Base-by-base conservation (phyloP, 2,113 vertebrate species). In the Oreochromis spilurus region DNA sequence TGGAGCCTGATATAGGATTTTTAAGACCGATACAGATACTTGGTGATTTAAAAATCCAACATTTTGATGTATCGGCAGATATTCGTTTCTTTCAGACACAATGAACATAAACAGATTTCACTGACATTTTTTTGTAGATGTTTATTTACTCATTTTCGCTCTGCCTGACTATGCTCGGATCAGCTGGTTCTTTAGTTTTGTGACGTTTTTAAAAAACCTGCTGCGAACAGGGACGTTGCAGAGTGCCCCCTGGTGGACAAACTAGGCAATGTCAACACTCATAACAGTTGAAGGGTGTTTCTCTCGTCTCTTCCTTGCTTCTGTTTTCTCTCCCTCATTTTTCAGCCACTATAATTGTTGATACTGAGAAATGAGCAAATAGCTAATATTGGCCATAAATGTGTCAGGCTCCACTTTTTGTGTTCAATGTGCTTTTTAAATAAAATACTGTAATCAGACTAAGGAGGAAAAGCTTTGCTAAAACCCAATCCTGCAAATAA, bases 241-340 rank as follows among this genome's bases (percentile, higher is more conserved):
- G 65, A 70, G 65, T 24, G 38, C 65, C 13, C 65, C 2, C 65
- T 70, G 38, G n/a, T 24, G 65, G 38, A 70, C 38, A 43, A 70
- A 24, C 38, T 70, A 24, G n/a, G 7, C 1, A 0, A 70, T 0
- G 38, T 70, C 38, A 70, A 43, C 4, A 0, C 65, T 2, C 2
- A 24, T 43, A 70, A 70, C 21, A 43, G 38, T 0, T 70, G 65
- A 70, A 16, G n/a, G 65, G 38, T 70, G 65, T 70, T 70, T 70
- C 65, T 24, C 65, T 16, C 0, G 0, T 43, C n/a, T 70, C 7
- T 0, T 70, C 5, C 14, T 70, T 24, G 12, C 8, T 70, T 67
- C 40, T 67, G 11, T 24, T 67, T 40, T 67, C 12, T 40, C 62
- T 40, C 38, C 16, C 38, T 8, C 38, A 0, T 0, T 26, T 72